Evolutionary conservation across 2,888 invertebrate species (phyloP).

Genomic region (Phragmatobia fuliginosa): DNA sequence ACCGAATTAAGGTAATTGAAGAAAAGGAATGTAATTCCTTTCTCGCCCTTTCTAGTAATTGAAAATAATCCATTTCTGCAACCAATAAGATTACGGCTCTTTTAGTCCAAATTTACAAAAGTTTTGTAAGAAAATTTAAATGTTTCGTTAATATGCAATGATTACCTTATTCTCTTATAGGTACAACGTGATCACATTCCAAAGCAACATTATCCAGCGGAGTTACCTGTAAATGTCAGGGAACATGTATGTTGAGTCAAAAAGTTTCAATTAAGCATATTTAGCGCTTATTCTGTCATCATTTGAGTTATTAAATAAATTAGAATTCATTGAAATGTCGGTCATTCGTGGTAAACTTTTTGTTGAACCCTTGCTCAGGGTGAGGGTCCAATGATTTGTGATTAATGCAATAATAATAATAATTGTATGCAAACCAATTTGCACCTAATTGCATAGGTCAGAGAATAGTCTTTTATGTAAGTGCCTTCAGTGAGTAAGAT

Average conservation of each 20-base stretch:
- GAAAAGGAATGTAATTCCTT: not conserved
- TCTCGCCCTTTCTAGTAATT: not conserved
- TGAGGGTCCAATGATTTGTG: no score
- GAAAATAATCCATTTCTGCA: not conserved
- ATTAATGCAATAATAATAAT: no score
- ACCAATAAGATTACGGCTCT: not conserved
- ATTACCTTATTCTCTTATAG: not conserved
- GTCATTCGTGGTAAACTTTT: not conserved
- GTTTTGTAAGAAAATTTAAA: no score
- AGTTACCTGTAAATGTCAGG: not conserved
- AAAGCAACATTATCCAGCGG: not conserved
- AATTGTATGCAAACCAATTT: not conserved
- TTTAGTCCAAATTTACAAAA: not conserved
- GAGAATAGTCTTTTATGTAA: not conserved
- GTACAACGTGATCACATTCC: not conserved
- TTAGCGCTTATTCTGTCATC: not conserved
- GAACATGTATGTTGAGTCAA: not conserved
- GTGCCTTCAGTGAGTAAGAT: not conserved
- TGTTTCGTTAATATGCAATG: no score
- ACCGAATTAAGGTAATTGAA: not conserved
- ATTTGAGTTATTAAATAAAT: not conserved
- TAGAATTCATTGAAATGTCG: not conserved
- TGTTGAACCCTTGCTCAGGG: no score
- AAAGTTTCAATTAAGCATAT: not conserved
- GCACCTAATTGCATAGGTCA: not conserved